Evolutionary conservation across 2,888 invertebrate genomes (phyloP).

Genomic region (Oscheius sp.): DNA sequence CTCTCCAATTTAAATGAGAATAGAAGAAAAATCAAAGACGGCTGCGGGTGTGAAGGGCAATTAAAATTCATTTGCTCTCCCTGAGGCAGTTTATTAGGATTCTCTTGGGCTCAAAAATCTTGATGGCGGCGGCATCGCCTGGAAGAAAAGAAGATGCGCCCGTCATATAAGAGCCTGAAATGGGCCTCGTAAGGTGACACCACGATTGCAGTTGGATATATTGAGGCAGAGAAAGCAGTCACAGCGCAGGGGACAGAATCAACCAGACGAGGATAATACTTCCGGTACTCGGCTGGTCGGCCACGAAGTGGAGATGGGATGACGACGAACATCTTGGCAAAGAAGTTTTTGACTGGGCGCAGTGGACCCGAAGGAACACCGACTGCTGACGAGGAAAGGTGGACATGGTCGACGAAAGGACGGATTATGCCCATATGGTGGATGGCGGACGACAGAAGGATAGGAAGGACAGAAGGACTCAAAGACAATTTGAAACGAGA

Average conservation of each 20-base stretch:
- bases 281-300: neutral
- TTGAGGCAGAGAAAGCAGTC: neutral
- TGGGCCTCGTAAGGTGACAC: constrained; percentile 9
- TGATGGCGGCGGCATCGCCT: no score
- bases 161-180: neutral
- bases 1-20: no score
- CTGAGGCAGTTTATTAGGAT: neutral
- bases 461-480: no score
- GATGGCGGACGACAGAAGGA: no score
- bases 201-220: neutral
- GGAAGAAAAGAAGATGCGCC: neutral
- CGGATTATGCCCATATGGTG: no score
- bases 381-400: no score
- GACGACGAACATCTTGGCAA: no score
- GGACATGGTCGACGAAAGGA: no score
- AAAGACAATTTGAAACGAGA: no score
- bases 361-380: no score
- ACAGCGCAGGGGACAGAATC: neutral
- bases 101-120: neutral
- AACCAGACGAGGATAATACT: constrained; percentile 3
- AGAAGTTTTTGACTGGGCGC: no score
- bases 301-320: neutral
- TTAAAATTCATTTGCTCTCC: neutral
- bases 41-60: neutral
- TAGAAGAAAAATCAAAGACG: neutral